phyloP scores from a whole-genome alignment of 2,113 vertebrate species.

The Antechinus flavipes region DNA sequence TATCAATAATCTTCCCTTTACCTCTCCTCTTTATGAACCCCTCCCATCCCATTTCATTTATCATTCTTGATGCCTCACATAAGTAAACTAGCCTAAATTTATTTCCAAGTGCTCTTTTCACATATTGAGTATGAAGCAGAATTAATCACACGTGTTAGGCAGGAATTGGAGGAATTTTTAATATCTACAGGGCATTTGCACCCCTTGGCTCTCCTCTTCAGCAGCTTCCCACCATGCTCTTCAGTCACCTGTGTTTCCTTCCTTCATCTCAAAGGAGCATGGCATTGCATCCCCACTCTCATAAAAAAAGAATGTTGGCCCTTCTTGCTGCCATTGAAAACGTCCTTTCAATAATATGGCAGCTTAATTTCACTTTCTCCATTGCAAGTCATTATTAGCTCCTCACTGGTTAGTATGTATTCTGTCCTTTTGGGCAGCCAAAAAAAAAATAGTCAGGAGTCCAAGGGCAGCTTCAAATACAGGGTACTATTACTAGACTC shows the following conservation, averaged over 20 bases:
- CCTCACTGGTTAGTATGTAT: constrained; percentile 17
- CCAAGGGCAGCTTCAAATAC: constrained; percentile 30
- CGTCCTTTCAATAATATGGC: background rate
- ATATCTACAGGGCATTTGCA: constrained; percentile 25
- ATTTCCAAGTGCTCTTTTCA: constrained; percentile 79
- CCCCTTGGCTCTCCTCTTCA: background rate
- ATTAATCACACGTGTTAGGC: constrained; percentile 79
- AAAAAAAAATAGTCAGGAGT: background rate
- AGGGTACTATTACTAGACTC: background rate
- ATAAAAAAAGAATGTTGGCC: background rate
- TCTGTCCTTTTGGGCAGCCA: background rate
- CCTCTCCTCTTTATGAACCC: constrained; percentile 1
- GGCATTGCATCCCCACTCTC: background rate
- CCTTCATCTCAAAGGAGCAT: background rate
- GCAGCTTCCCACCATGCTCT: constrained; percentile 18
- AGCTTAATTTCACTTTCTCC: constrained; percentile 33
- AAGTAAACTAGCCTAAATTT: constrained; percentile 82
- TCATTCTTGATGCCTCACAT: constrained; percentile 81
- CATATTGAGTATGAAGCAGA: constrained; percentile 82
- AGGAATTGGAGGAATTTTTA: constrained; percentile 45
- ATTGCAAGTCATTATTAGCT: constrained; percentile 17
- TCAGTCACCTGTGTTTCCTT: background rate
- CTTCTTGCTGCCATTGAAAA: constrained; percentile 13
- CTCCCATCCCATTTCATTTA: constrained; percentile 71
- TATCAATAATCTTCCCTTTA: constrained; percentile 71